Evolutionary conservation across 2,888 invertebrate genomes (phyloP).

Genomic region (Orthonychiurus folsomi): DNA sequence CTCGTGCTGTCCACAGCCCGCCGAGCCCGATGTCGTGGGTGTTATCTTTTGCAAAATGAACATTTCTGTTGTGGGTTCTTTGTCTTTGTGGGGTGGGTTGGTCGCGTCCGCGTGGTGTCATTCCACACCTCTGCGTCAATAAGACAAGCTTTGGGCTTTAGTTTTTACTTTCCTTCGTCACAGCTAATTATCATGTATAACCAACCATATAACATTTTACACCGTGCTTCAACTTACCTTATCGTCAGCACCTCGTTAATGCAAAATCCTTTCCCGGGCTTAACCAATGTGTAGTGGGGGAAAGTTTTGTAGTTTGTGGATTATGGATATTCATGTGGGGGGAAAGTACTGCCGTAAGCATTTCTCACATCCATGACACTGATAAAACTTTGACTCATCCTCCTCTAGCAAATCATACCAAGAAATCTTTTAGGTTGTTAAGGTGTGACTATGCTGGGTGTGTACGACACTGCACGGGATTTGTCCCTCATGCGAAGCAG

Average conservation of each 20-base stretch:
- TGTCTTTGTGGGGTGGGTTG: background rate
- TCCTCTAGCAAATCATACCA: too few relatives aligned
- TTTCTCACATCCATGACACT: too few relatives aligned
- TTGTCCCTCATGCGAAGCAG: too few relatives aligned
- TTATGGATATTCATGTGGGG: too few relatives aligned
- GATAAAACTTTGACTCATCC: too few relatives aligned
- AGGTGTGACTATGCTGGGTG: too few relatives aligned
- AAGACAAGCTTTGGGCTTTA: conserved; percentile 1
- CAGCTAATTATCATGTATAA: background rate
- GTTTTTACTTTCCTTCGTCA: background rate
- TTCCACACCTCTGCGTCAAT: background rate
- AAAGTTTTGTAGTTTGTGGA: too few relatives aligned
- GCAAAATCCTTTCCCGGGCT: background rate
- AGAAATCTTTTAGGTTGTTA: too few relatives aligned
- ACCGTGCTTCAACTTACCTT: background rate
- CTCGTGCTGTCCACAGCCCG: background rate
- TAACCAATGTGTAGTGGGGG: background rate
- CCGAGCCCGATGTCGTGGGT: too few relatives aligned
- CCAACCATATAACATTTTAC: background rate
- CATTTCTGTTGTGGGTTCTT: background rate
- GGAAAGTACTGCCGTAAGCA: too few relatives aligned
- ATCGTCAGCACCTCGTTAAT: background rate
- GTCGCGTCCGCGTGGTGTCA: background rate
- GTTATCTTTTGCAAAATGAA: background rate
- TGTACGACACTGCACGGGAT: too few relatives aligned